Conservation (phyloP, 2,113 vertebrate genomes). For the Melanerpes formicivorus region DNA sequence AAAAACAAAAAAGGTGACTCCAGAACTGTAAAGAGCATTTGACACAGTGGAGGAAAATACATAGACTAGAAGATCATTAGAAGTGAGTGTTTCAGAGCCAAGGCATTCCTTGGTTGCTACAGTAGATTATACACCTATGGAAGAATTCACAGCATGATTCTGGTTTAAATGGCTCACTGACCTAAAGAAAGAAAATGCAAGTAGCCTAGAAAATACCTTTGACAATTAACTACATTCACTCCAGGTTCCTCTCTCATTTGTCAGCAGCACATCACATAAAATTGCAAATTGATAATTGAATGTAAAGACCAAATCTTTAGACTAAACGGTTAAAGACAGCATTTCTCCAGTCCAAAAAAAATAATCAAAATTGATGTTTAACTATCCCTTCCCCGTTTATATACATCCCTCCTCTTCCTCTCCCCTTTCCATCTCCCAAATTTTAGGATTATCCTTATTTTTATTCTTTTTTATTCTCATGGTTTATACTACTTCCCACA, state of each 20-base stretch:
- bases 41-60: not conserved
- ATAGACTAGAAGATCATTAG: rapidly evolving
- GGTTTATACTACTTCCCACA: not conserved
- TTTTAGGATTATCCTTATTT: not conserved
- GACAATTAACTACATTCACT: not conserved
- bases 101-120: rapidly evolving
- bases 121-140: not conserved
- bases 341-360: not conserved
- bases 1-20: not conserved
- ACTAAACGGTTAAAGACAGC: not conserved
- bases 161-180: not conserved
- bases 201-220: not conserved
- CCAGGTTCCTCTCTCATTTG: not conserved
- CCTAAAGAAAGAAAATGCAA: not conserved
- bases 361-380: not conserved
- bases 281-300: not conserved
- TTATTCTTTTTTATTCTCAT: not conserved
- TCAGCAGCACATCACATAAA: not conserved
- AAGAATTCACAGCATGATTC: not conserved
- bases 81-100: not conserved
- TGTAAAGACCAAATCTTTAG: not conserved
- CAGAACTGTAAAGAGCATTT: not conserved
- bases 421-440: not conserved
- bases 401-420: not conserved
- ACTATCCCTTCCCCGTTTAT: not conserved